These are phyloP conservation scores for Tamandua tetradactyla DNA, from an alignment of 2,797 vertebrate species.

Conservation along the genomic window DNA sequence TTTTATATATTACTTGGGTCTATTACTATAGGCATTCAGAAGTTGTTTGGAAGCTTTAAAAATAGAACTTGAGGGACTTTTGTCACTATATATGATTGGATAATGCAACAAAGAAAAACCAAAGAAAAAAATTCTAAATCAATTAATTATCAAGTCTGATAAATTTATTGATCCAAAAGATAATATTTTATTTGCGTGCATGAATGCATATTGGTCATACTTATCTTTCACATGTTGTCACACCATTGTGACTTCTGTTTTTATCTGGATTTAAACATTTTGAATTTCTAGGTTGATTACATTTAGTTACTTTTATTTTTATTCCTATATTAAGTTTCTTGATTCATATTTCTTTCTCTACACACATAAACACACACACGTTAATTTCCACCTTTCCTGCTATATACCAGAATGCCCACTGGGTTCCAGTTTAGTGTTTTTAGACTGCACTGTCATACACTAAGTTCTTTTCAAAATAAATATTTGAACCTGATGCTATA, in stretches of 20 bases:
- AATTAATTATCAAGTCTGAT: not conserved
- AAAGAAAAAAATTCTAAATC: not conserved
- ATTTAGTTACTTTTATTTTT: not conserved
- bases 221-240: not conserved
- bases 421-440: not conserved
- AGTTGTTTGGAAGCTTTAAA: not conserved
- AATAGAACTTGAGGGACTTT: not conserved
- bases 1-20: not conserved
- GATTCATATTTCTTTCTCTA: not conserved
- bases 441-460: not conserved
- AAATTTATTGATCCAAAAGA: not conserved
- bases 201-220: not conserved
- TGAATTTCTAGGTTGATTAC: not conserved
- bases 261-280: not conserved
- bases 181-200: not conserved
- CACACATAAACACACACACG: not conserved
- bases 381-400: not conserved
- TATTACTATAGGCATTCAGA: not conserved
- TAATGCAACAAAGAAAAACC: not conserved
- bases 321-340: not conserved
- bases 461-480: constrained; percentile 35
- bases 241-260: not conserved
- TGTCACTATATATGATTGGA: not conserved
- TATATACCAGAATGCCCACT: not conserved
- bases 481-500: not conserved